Evolutionary conservation across 2,113 vertebrate species (phyloP), one percentile per base, ranked within the genome.

Genomic region (Panurus biarmicus): DNA sequence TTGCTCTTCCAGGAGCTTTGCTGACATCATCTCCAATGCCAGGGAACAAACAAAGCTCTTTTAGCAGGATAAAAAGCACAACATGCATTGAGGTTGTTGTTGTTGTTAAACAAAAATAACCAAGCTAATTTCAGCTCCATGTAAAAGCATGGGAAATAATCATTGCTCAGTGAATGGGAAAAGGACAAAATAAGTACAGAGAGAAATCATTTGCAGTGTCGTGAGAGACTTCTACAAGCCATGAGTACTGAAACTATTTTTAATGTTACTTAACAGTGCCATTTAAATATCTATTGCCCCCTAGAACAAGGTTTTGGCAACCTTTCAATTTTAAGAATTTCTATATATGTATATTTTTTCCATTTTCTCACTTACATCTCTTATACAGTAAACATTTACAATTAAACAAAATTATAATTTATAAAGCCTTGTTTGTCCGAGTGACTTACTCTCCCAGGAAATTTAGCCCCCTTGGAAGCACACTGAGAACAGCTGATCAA

Each of bases 81-180:
- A 96, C 92, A 95, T 92, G 92, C 86, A 96, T 92, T 53, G 95
- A 95, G 91, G 90, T 94, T 93, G 93, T 94, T 95, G 95, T 96
- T 96, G 95, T 96, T 96, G 94, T 96, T 97, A 97, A 97, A 97
- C 94, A 97, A 97, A 97, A 97, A 97, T 97, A 97, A 96, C 96
- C 94, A 96, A 88, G 95, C 95, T 97, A 96, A 97, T 97, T 97
- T 96, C 94, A 96, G 94, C 91, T 91, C 95, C 86, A 84, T 96
- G 95, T 97, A 96, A 96, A 97, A 92, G 90, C 95, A 96, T 84
- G 93, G 94, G 90, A 96, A 97, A 96, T 96, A 96, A 96, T 95
- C 91, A 94, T 86, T 94, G 94, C 94, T 97, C 91, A 94, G 87
- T 95, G 95, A 95, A 96, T 95, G 91, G 88, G 70, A 95, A 97